Conservation (phyloP, 1,140 invertebrate genomes). For the Drosophila teissieri region DNA sequence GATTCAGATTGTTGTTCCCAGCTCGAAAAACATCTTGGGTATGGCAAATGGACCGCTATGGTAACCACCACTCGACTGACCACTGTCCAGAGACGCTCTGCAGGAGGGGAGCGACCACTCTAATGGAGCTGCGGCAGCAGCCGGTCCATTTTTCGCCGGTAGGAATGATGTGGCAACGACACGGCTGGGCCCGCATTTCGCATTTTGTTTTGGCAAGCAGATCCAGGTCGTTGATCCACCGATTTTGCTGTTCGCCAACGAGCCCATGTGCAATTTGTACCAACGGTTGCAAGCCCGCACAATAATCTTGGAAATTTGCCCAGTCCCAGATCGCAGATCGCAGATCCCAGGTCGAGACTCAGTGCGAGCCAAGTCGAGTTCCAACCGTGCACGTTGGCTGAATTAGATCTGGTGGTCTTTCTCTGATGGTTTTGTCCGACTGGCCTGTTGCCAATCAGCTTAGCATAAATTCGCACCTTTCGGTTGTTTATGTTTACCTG, state of each 20-base stretch:
- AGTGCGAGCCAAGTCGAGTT: slow-evolving; percentile 1
- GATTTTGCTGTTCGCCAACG: slow-evolving; percentile 11
- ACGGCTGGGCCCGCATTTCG: slow-evolving; percentile 39
- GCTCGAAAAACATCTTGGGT: no score
- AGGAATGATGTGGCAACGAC: slow-evolving; percentile 31
- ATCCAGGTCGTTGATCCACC: slow-evolving; percentile 46
- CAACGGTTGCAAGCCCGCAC: slow-evolving; percentile 37
- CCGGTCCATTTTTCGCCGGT: slow-evolving; percentile 19
- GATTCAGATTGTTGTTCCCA: no score
- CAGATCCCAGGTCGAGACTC: no score
- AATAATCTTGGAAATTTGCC: slow-evolving; percentile 44
- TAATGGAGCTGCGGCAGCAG: slow-evolving; percentile 13
- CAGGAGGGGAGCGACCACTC: slow-evolving; percentile 7
- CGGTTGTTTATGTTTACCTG: slow-evolving; percentile 71
- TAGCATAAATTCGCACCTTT: slow-evolving; percentile 81
- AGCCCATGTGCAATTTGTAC: slow-evolving; percentile 33
- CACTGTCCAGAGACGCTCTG: slow-evolving; percentile 9
- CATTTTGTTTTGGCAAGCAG: slow-evolving; percentile 42
- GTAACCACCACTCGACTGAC: neutral
- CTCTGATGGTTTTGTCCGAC: slow-evolving; percentile 13
- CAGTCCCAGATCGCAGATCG: slow-evolving; percentile 10
- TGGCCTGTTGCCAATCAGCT: slow-evolving; percentile 69
- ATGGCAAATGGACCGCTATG: no score
- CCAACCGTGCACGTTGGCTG: slow-evolving; percentile 9
- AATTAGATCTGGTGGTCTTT: slow-evolving; percentile 36